phyloP scores from a whole-genome alignment of 2,888 invertebrate species.

The Mystacides longicornis region DNA sequence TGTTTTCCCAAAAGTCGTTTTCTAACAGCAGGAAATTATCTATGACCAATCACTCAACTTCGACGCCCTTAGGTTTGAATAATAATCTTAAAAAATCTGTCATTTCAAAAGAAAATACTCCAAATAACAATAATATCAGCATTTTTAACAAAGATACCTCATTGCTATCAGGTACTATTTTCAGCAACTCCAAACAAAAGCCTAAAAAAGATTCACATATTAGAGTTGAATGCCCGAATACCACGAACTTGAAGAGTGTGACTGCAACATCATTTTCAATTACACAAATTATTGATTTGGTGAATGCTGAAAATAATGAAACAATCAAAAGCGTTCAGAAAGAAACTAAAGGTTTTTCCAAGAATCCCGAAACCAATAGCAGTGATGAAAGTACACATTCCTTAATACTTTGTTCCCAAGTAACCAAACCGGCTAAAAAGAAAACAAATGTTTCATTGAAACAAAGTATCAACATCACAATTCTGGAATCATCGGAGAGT shows the following conservation, averaged over 20 bases:
- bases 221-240: no score
- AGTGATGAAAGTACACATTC: slow-evolving; percentile 21
- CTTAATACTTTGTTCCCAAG: slow-evolving; percentile 21
- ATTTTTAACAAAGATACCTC: background rate
- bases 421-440: slow-evolving; percentile 9
- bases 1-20: slow-evolving; percentile 9
- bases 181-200: background rate
- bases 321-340: background rate
- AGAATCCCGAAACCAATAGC: background rate
- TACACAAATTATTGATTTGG: slow-evolving; percentile 43
- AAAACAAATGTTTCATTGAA: slow-evolving; percentile 3
- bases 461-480: slow-evolving; percentile 16
- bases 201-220: no score
- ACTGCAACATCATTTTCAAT: slow-evolving; percentile 35
- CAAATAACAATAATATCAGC: background rate
- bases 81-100: background rate
- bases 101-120: background rate
- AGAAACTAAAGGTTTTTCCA: slow-evolving; percentile 1
- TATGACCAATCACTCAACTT: slow-evolving; percentile 4
- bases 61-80: background rate
- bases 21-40: background rate
- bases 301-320: slow-evolving; percentile 4
- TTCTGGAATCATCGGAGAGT: slow-evolving; percentile 23
- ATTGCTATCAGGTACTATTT: background rate
- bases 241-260: slow-evolving; percentile 29